phyloP scores from a whole-genome alignment of 2,888 invertebrate species.

The Parnassius smintheus region DNA sequence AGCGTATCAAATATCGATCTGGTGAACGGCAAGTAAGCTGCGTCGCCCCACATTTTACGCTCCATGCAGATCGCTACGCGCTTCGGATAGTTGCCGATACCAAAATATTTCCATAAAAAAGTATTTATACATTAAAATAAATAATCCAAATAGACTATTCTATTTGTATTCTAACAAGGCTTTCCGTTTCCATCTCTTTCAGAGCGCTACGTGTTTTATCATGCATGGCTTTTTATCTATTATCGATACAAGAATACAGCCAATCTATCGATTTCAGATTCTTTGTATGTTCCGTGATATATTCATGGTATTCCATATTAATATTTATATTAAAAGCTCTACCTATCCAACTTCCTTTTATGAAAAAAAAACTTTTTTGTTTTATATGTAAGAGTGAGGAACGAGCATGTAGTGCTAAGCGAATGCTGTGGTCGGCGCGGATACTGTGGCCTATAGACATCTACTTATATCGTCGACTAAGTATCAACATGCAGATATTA shows the following conservation, averaged over 20 bases:
- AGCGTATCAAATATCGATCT: conserved; percentile 77
- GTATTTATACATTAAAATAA: conserved; percentile 13
- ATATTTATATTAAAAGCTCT: background rate
- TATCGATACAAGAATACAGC: conserved; percentile 22
- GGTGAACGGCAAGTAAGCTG: conserved; percentile 60
- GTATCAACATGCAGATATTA: too few relatives aligned
- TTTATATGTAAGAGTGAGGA: too few relatives aligned
- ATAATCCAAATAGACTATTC: conserved; percentile 32
- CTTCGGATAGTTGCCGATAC: conserved; percentile 12
- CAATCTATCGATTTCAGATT: conserved; percentile 21
- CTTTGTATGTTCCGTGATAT: conserved; percentile 22
- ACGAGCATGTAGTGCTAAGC: too few relatives aligned
- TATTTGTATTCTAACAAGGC: conserved; percentile 42
- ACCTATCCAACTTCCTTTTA: background rate
- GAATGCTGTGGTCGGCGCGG: too few relatives aligned
- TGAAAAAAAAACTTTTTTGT: too few relatives aligned
- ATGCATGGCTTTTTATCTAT: conserved; percentile 26
- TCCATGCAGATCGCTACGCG: conserved; percentile 56
- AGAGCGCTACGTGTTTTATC: conserved; percentile 31
- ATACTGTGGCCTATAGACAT: too few relatives aligned
- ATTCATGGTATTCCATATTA: conserved; percentile 18
- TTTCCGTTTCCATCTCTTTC: conserved; percentile 40
- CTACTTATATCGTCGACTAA: too few relatives aligned
- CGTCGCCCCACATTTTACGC: conserved; percentile 71
- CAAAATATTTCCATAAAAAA: conserved; percentile 12